Evolutionary conservation across 37 sponge, comb jelly and placozoan genomes (phyloP), one percentile per base, ranked within the genome.

Genomic region (Chondrilla cf. caribensis): DNA sequence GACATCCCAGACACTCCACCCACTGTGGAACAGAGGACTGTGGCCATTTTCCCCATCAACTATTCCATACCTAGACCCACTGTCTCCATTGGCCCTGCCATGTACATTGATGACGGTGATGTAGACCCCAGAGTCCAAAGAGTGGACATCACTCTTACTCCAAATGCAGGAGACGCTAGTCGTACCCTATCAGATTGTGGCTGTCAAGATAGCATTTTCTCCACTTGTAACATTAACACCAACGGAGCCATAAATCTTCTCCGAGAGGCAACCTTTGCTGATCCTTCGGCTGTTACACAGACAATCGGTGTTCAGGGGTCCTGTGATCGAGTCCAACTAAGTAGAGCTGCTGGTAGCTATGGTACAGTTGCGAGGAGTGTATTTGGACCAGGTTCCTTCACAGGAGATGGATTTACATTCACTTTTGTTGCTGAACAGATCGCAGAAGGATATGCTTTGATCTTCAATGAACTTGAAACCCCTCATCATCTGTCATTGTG

Each of bases 41-140:
- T 79, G 25, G 93, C 89, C 39, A 31, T 88, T 21, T 86, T 71
- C 65, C 60, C 81, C 0, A 60, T 84, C 0, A 51, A 43, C 3
- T 31, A 36, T 2, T 6, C n/a, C 22, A 6, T n/a, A 29, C 41
- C 44, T 73, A 31, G 54, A 42, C 19, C 47, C 0, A n/a, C 89
- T 54, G 24, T 5, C 19, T 88, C 93, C 38, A 92, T 92, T 67
- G 93, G 93, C 38, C 93, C 93, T 38, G 93, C 89, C 35, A 80
- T 88, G 1, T 70, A 84, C 18, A 80, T 92, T 21, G 55, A 40
- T 40, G 93, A 92, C 40, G 29, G 6, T 28, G 93, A 92, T 66
- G 84, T 77, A 5, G 33, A 36, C 17, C 67, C 76, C 31, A 42
- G 76, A 38, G 83, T 90, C 62, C 68, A 38, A 2, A 35, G 32